phyloP scores from a whole-genome alignment of 2,888 invertebrate species.

The Mellilla xanthometata region DNA sequence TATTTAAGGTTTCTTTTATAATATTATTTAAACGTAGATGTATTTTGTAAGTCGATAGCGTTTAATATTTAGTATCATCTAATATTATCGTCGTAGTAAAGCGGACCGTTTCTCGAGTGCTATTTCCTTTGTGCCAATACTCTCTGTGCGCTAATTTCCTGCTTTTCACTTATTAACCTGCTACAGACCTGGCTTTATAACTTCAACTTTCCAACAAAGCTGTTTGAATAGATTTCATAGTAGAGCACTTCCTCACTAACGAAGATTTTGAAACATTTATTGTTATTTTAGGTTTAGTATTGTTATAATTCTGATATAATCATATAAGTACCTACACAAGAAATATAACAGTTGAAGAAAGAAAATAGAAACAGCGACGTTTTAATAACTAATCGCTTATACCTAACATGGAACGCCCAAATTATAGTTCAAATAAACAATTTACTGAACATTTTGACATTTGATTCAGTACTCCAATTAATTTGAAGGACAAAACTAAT shows the following conservation, averaged over 20 bases:
- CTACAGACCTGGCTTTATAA: conserved; percentile 43
- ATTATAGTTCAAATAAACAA: conserved; percentile 4
- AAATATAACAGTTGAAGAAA: too few relatives aligned
- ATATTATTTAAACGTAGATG: background rate
- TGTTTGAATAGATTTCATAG: background rate
- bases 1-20: background rate
- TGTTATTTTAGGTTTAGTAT: too few relatives aligned
- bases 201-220: background rate
- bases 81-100: background rate
- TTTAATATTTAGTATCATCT: background rate
- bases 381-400: background rate
- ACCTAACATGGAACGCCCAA: background rate
- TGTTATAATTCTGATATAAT: too few relatives aligned
- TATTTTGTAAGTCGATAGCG: background rate
- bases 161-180: conserved; percentile 49
- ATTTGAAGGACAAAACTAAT: conserved; percentile 15
- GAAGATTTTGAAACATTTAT: too few relatives aligned
- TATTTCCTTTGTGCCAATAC: conserved; percentile 69
- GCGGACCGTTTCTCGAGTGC: conserved; percentile 37
- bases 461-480: conserved; percentile 5
- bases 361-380: too few relatives aligned
- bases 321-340: too few relatives aligned
- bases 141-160: conserved; percentile 60
- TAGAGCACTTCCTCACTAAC: too few relatives aligned
- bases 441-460: conserved; percentile 9